Evolutionary conservation across 2,113 vertebrate genomes (phyloP).

Genomic region (Elephantulus edwardii): DNA sequence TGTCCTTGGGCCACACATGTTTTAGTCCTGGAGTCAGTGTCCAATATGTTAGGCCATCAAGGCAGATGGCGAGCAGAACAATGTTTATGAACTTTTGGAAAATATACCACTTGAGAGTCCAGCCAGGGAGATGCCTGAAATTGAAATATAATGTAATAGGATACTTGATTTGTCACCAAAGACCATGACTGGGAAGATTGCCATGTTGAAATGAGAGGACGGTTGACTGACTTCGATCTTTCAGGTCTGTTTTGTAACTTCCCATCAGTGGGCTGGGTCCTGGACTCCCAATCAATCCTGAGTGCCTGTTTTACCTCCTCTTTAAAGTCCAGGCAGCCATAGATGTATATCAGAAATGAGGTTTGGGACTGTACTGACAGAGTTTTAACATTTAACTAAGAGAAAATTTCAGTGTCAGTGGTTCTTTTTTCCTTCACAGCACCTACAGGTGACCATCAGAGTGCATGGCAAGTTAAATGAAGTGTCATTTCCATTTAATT

Average conservation of each 20-base stretch:
- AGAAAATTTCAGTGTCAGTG: background rate
- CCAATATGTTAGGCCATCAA: constrained; percentile 89
- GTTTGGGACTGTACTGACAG: background rate
- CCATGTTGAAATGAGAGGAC: constrained; percentile 76
- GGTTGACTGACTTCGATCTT: constrained; percentile 74
- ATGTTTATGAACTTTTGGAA: constrained; percentile 85
- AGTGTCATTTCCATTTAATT: constrained; percentile 55
- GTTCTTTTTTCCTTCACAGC: background rate
- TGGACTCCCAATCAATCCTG: background rate
- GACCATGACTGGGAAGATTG: constrained; percentile 81
- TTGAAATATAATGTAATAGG: constrained; percentile 93
- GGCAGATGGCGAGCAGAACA: constrained; percentile 91
- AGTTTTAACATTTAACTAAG: background rate
- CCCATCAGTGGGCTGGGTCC: background rate
- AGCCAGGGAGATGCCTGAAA: constrained; percentile 84
- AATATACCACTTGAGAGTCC: constrained; percentile 84
- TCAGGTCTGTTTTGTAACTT: constrained; percentile 52
- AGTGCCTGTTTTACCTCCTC: background rate
- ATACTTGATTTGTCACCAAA: constrained; percentile 87
- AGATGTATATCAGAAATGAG: background rate
- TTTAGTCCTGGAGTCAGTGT: constrained; percentile 86
- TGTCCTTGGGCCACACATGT: constrained; percentile 81
- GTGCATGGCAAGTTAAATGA: constrained; percentile 23
- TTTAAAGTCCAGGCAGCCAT: background rate
- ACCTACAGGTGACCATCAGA: background rate